Percentiles rank a stretch among this genome's conserved stretches.
phyloP scores from a whole-genome alignment of 2,888 invertebrate genomes.

The Agrochola lota region DNA sequence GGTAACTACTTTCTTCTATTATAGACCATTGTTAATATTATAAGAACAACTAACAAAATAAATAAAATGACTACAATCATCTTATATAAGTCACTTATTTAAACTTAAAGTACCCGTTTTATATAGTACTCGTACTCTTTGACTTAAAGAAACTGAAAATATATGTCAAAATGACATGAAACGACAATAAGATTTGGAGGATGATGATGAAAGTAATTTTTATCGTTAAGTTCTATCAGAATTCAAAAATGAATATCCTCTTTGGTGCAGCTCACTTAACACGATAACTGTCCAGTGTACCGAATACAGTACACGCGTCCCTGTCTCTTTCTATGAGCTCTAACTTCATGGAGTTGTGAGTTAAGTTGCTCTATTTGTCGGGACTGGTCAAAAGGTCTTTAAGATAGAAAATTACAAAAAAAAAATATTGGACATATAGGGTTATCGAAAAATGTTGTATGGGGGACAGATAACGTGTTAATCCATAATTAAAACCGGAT shows the following conservation, averaged over 20 bases:
- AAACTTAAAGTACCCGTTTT: background rate
- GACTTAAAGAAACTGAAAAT: background rate
- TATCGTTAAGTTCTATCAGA: background rate
- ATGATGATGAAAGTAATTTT: background rate
- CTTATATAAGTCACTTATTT: background rate
- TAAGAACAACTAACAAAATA: slow-evolving; percentile 4
- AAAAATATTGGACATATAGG: too few species aligned
- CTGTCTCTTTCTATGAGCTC: too few species aligned
- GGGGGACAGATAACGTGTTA: too few species aligned
- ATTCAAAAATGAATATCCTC: background rate
- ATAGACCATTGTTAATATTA: background rate
- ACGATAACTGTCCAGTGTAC: too few species aligned
- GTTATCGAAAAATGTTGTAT: too few species aligned
- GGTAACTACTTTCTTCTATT: background rate
- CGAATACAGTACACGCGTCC: too few species aligned
- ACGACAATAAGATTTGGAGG: background rate
- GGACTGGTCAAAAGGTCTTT: too few species aligned
- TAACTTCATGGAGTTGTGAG: too few species aligned
- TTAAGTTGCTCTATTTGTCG: too few species aligned
- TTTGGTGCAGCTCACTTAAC: slow-evolving; percentile 2
- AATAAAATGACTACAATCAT: background rate
- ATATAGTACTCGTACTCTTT: too few species aligned
- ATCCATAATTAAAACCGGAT: too few species aligned
- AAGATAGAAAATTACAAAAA: too few species aligned
- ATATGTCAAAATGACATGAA: slow-evolving; percentile 11